These are phyloP conservation scores for Nemotelus pantherinus DNA, from an alignment of 2,888 invertebrate species.

Conservation along the genomic window DNA sequence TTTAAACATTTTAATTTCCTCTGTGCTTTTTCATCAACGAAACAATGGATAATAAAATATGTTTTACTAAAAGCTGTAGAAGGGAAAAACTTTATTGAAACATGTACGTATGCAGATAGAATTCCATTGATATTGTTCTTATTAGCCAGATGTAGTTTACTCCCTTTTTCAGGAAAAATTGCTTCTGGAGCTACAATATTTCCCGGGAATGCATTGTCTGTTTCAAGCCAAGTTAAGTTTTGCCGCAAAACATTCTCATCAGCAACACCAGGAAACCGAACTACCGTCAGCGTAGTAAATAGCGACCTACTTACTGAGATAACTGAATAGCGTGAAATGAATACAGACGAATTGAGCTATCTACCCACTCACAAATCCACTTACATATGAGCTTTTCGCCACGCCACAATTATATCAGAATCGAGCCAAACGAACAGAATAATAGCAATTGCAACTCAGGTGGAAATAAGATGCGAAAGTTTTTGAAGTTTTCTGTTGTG, in stretches of 20 bases:
- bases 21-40: no score
- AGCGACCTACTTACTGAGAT: slow-evolving; percentile 12
- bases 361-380: neutral
- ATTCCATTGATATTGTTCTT: no score
- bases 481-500: slow-evolving; percentile 34
- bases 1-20: neutral
- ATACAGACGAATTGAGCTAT: slow-evolving; percentile 20
- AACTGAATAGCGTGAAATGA: slow-evolving; percentile 40
- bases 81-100: no score
- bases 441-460: slow-evolving; percentile 40
- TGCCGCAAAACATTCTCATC: neutral
- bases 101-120: no score
- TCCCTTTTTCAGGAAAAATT: no score
- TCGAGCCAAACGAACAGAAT: slow-evolving; percentile 6
- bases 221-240: no score
- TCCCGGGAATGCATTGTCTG: no score
- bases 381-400: neutral
- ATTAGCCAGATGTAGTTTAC: no score
- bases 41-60: no score
- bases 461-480: slow-evolving; percentile 40
- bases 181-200: no score
- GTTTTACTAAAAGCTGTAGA: no score
- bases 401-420: neutral
- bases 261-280: slow-evolving; percentile 6
- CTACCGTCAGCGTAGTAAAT: slow-evolving; percentile 11